These are phyloP conservation scores for Drosophila dunni DNA, from an alignment of 1,140 invertebrate species.

Conservation along the genomic window DNA sequence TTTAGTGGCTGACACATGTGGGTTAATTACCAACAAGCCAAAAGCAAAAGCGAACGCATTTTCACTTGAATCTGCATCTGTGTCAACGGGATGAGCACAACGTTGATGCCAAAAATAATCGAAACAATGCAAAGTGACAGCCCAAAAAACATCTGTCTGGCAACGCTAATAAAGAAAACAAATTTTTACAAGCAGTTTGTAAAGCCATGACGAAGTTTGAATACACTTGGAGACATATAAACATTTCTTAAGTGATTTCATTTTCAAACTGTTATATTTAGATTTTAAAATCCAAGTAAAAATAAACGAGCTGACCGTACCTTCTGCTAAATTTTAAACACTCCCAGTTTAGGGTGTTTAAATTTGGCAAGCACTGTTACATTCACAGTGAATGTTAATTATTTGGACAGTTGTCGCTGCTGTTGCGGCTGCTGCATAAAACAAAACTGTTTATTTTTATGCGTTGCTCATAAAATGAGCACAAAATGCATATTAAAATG, in stretches of 20 bases:
- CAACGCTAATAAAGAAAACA: conserved; percentile 22
- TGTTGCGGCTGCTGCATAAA: conserved; percentile 28
- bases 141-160: conserved; percentile 1
- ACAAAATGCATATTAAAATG: conserved; percentile 77
- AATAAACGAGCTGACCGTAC: too few relatives aligned
- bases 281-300: too few relatives aligned
- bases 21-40: conserved; percentile 38
- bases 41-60: conserved; percentile 12
- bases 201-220: not conserved
- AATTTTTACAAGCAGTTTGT: conserved; percentile 1
- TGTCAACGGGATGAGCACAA: conserved; percentile 42
- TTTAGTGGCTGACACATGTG: conserved; percentile 23
- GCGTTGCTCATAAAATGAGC: conserved; percentile 57
- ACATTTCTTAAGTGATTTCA: not conserved
- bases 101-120: conserved; percentile 44
- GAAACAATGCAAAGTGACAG: conserved; percentile 38
- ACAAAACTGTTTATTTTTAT: conserved; percentile 62
- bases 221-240: not conserved
- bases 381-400: conserved; percentile 55
- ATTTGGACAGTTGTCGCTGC: conserved; percentile 58
- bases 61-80: conserved; percentile 35
- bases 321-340: not conserved
- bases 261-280: too few relatives aligned
- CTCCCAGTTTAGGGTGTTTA: not conserved
- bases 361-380: not conserved